Evolutionary conservation across 2,888 invertebrate species (phyloP).

Genomic region (Caenorhabditis sulstoni): DNA sequence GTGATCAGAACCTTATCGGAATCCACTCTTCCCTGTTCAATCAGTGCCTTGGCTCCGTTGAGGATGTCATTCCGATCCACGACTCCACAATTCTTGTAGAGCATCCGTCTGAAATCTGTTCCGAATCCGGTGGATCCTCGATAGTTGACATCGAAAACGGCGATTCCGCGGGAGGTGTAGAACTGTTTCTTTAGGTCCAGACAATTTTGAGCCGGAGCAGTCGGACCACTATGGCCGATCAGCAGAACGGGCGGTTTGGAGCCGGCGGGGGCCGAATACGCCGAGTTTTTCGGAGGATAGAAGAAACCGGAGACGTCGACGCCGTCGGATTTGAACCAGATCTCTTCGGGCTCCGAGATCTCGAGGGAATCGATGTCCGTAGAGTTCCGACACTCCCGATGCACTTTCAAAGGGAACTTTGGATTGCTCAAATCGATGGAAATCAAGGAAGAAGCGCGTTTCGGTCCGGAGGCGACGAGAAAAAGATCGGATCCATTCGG

Average conservation of each 20-base stretch:
- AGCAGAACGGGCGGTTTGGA: slow-evolving; percentile 81
- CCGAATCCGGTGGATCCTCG: slow-evolving; percentile 82
- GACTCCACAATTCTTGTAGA: slow-evolving; percentile 81
- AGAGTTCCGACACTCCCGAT: slow-evolving; percentile 59
- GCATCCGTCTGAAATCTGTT: slow-evolving; percentile 80
- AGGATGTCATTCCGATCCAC: slow-evolving; percentile 82
- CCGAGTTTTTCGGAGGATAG: slow-evolving; percentile 81
- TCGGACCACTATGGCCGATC: slow-evolving; percentile 82
- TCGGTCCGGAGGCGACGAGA: slow-evolving; percentile 80
- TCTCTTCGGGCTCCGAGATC: slow-evolving; percentile 80
- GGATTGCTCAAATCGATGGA: slow-evolving; percentile 69
- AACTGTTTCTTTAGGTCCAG: slow-evolving; percentile 81
- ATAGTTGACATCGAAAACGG: slow-evolving; percentile 82
- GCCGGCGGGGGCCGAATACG: slow-evolving; percentile 76
- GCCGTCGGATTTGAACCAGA: slow-evolving; percentile 77
- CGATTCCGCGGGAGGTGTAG: slow-evolving; percentile 80
- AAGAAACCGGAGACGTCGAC: slow-evolving; percentile 66
- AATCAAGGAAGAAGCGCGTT: slow-evolving; percentile 78
- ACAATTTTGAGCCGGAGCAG: slow-evolving; percentile 75
- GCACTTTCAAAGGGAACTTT: slow-evolving; percentile 33
- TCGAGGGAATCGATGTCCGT: slow-evolving; percentile 71
- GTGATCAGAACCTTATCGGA: slow-evolving; percentile 81
- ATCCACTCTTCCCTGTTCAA: slow-evolving; percentile 79
- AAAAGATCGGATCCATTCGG: slow-evolving; percentile 75
- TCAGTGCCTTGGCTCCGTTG: slow-evolving; percentile 80